Percentiles rank a stretch among this genome's conserved stretches.
phyloP scores from a whole-genome alignment of 1,140 invertebrate genomes.

The Drosophila burlai region DNA sequence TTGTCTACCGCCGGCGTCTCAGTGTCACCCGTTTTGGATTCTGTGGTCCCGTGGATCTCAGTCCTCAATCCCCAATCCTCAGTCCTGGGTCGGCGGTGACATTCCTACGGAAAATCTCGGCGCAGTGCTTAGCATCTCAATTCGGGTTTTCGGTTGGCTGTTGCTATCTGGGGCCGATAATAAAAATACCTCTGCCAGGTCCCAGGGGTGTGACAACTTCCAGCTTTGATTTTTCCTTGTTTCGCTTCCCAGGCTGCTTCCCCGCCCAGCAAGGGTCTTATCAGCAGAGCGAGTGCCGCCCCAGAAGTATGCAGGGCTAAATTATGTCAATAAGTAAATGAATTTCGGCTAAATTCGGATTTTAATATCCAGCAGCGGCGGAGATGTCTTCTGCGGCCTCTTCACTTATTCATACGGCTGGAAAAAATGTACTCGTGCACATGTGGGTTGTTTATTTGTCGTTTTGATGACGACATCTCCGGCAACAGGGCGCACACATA shows the following conservation, averaged over 20 bases:
- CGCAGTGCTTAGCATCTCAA: slow-evolving; percentile 71
- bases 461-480: slow-evolving; percentile 45
- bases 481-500: slow-evolving; percentile 25
- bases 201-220: slow-evolving; percentile 69
- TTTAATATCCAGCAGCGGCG: slow-evolving; percentile 42
- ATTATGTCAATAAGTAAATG: slow-evolving; percentile 77
- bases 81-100: slow-evolving; percentile 20
- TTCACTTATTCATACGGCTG: slow-evolving; percentile 52
- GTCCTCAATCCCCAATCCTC: background rate
- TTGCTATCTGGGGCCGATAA: slow-evolving; percentile 62
- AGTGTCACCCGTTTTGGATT: slow-evolving; percentile 34
- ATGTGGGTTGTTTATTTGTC: slow-evolving; percentile 46
- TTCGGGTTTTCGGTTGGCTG: slow-evolving; percentile 48
- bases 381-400: slow-evolving; percentile 21
- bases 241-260: background rate
- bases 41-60: background rate
- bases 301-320: slow-evolving; percentile 48
- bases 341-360: slow-evolving; percentile 69
- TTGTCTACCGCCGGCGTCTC: slow-evolving; percentile 50
- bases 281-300: slow-evolving; percentile 34
- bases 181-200: slow-evolving; percentile 62
- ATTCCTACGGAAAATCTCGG: slow-evolving; percentile 54
- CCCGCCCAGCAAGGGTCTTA: slow-evolving; percentile 28
- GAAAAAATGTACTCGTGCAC: slow-evolving; percentile 6
- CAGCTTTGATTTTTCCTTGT: slow-evolving; percentile 66